Percentiles rank a stretch among this genome's conserved stretches.
These are phyloP conservation scores for Drosophila paramelanica DNA, from an alignment of 2,888 invertebrate species.

Conservation along the genomic window DNA sequence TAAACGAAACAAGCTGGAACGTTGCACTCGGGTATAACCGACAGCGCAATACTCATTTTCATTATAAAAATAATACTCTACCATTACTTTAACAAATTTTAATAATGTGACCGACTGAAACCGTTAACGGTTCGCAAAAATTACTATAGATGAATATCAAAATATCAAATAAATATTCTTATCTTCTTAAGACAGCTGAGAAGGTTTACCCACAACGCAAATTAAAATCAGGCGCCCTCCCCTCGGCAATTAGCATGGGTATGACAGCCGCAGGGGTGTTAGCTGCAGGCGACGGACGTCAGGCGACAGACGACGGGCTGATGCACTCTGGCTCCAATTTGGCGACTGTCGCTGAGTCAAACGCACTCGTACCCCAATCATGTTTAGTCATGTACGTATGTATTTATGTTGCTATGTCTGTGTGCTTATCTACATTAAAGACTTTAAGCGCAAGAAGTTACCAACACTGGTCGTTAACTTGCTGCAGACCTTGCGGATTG, in stretches of 20 bases:
- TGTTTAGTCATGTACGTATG: conserved; percentile 22
- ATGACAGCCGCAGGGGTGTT: conserved; percentile 32
- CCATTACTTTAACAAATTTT: no score
- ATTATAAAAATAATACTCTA: no score
- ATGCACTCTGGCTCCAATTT: conserved; percentile 33
- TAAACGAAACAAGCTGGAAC: conserved; percentile 11
- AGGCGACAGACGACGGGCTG: conserved; percentile 1
- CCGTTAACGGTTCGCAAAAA: no score
- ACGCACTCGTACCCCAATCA: conserved; percentile 25
- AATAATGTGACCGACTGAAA: no score
- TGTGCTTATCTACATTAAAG: conserved; percentile 47
- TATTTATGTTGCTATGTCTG: not conserved
- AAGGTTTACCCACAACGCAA: conserved; percentile 27
- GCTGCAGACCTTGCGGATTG: conserved; percentile 26
- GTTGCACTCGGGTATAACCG: no score
- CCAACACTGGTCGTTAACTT: conserved; percentile 64
- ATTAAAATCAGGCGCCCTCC: conserved; percentile 28
- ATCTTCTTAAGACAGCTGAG: conserved; percentile 32
- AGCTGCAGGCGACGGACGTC: conserved; percentile 1
- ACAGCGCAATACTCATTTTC: no score
- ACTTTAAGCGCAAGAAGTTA: conserved; percentile 55
- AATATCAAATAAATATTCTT: not conserved
- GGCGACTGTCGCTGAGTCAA: conserved; percentile 40
- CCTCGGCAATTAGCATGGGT: conserved; percentile 38
- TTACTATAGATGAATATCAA: no score